Percentiles rank a stretch among this genome's conserved stretches.
phyloP scores from a whole-genome alignment of 2,113 vertebrate species.

The Herpailurus yagouaroundi region DNA sequence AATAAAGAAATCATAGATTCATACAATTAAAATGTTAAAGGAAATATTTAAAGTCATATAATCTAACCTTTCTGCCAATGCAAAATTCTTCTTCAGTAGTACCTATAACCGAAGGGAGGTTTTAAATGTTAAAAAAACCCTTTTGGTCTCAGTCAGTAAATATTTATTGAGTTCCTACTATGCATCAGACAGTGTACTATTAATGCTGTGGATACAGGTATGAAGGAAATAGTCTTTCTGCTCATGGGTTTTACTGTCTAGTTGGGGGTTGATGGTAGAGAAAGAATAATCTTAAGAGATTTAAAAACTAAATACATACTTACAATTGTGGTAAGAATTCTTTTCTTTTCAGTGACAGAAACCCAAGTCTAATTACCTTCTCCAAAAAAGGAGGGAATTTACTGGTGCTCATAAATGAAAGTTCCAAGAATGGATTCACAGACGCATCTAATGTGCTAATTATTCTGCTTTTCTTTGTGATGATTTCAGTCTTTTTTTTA shows the following conservation, averaged over 20 bases:
- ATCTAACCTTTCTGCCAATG: not conserved
- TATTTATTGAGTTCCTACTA: not conserved
- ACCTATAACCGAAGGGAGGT: not conserved
- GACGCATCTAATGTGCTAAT: not conserved
- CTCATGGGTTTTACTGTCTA: not conserved
- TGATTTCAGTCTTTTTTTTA: not conserved
- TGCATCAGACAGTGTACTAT: not conserved
- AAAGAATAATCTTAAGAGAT: conserved; percentile 7
- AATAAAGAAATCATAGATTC: conserved; percentile 8
- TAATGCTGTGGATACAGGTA: not conserved
- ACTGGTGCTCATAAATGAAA: not conserved
- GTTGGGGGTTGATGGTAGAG: not conserved
- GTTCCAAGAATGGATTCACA: not conserved
- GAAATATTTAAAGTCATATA: not conserved
- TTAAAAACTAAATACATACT: not conserved
- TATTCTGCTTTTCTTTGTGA: not conserved
- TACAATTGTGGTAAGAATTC: conserved; percentile 16
- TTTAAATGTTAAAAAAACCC: conserved; percentile 25
- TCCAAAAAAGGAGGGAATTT: not conserved
- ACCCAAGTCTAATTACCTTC: not conserved
- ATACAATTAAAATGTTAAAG: conserved; percentile 8
- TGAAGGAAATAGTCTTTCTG: not conserved
- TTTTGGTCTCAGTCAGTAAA: not conserved
- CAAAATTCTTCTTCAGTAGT: not conserved
- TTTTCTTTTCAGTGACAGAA: not conserved